Evolutionary conservation across 30 jellyfish, hydroid and myxozoan species (phyloP).

Genomic region (Chrysaora quinquecirrha): DNA sequence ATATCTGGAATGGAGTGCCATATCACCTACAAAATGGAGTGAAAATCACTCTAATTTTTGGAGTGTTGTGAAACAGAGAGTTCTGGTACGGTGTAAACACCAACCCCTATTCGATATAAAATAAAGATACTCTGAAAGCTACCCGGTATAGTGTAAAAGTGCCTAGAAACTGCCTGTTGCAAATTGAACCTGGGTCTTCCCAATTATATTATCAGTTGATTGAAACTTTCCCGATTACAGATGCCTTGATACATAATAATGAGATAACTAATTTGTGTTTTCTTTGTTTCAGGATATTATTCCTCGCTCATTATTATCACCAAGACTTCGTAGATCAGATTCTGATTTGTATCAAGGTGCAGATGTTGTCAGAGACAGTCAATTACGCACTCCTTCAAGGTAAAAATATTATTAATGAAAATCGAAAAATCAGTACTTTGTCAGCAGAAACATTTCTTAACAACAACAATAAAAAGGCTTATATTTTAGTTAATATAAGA

Average conservation of each 20-base stretch:
- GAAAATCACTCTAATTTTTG: too few species aligned
- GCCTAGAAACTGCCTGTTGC: not conserved
- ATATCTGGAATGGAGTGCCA: not conserved
- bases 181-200: too few species aligned
- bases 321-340: constrained; percentile 29
- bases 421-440: not conserved
- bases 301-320: not conserved
- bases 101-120: too few species aligned
- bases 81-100: too few species aligned
- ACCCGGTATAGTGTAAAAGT: not conserved
- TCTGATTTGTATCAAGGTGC: constrained; percentile 37
- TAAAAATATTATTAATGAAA: too few species aligned
- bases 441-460: not conserved
- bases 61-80: too few species aligned
- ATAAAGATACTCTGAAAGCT: not conserved
- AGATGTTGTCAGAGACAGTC: constrained; percentile 45
- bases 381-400: not conserved
- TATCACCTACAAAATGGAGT: too few species aligned
- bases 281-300: not conserved
- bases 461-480: not conserved
- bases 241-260: too few species aligned
- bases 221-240: too few species aligned
- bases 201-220: too few species aligned
- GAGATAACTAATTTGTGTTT: too few species aligned
- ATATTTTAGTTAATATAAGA: too few species aligned